phyloP scores from a whole-genome alignment of 2,797 vertebrate genomes.

The Catharus ustulatus region DNA sequence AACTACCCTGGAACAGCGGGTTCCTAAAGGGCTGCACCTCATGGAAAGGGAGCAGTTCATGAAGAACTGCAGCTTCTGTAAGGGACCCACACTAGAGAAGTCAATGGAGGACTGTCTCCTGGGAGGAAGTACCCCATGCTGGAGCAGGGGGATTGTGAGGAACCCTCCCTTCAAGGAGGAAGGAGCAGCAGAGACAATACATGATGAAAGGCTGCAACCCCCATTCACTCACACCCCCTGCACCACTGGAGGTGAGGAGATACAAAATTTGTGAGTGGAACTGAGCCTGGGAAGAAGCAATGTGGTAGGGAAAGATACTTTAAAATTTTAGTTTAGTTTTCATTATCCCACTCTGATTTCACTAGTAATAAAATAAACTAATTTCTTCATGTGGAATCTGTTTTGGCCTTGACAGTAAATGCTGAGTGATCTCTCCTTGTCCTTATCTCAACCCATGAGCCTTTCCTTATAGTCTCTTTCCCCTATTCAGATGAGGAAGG shows the following conservation, averaged over 20 bases:
- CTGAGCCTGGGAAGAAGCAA: neutral
- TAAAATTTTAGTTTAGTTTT: neutral
- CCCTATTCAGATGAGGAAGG: neutral
- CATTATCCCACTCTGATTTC: neutral
- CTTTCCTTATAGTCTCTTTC: neutral
- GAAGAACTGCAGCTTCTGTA: neutral
- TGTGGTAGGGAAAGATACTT: neutral
- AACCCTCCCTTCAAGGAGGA: neutral
- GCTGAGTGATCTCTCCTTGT: neutral
- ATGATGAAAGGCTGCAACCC: neutral
- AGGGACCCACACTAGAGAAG: neutral
- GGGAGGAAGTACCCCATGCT: too few relatives aligned
- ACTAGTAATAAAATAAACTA: neutral
- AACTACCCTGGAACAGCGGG: neutral
- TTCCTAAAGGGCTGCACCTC: neutral
- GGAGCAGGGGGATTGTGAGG: neutral
- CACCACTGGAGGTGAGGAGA: too few relatives aligned
- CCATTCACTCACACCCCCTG: fast-evolving
- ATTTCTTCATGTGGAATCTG: neutral
- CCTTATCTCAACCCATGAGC: too few relatives aligned
- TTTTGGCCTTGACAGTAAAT: neutral
- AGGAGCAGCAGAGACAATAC: neutral
- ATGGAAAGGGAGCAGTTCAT: fast-evolving
- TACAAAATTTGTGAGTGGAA: neutral
- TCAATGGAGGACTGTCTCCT: fast-evolving